Conservation (phyloP, 2,888 invertebrate species). For the Pristionchus fissidentatus region DNA sequence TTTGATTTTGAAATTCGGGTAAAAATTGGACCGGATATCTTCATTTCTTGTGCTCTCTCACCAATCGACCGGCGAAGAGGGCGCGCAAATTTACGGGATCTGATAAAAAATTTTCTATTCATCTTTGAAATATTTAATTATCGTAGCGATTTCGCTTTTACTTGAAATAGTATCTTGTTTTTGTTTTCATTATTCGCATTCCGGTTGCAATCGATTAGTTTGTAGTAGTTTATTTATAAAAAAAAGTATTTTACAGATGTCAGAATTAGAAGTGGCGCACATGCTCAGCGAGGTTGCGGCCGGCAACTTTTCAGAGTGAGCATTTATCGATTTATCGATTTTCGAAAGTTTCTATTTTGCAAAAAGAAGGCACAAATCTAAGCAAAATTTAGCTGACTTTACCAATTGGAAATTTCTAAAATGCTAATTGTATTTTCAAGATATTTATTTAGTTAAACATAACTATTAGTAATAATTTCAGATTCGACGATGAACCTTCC, state of each 20-base stretch:
- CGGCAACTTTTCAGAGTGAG: background rate
- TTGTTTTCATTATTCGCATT: background rate
- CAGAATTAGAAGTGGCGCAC: conserved; percentile 9
- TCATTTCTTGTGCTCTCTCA: background rate
- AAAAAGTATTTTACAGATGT: background rate
- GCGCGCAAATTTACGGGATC: background rate
- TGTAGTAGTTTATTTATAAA: no score
- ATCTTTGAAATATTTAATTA: background rate
- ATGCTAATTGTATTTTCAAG: no score
- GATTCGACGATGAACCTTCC: background rate
- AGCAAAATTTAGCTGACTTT: background rate
- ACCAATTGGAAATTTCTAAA: no score
- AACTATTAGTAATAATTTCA: no score
- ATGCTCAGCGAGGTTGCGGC: background rate
- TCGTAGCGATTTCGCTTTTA: background rate
- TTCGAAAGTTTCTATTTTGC: background rate
- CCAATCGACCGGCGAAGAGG: background rate
- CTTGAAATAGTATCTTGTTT: background rate
- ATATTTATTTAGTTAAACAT: no score
- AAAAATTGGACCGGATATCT: no score
- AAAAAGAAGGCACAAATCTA: background rate
- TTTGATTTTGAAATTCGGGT: background rate
- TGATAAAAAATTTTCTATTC: background rate
- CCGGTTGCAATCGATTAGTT: no score
- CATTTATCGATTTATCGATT: background rate